Percentiles rank a stretch among this genome's conserved stretches.
These are phyloP conservation scores for Heliocidaris tuberculata DNA, from an alignment of 35 echinoderm and acorn worm genomes.

Conservation along the genomic window DNA sequence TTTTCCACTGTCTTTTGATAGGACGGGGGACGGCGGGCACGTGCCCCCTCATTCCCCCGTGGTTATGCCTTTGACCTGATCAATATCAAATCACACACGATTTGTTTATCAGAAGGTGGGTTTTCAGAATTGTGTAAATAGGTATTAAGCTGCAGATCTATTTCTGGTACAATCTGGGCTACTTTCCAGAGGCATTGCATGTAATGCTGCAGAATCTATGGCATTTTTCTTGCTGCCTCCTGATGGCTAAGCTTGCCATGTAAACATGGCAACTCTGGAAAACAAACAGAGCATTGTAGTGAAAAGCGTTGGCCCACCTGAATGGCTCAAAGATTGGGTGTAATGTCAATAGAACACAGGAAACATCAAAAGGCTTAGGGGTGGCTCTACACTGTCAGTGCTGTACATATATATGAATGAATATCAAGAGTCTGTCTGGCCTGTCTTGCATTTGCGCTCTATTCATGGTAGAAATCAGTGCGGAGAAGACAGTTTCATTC, in stretches of 20 bases:
- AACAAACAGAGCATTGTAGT: too few species aligned
- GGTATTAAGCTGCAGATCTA: background rate
- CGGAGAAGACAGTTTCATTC: background rate
- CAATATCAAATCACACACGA: background rate
- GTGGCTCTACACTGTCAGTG: background rate
- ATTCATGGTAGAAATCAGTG: background rate
- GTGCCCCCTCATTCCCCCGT: too few species aligned
- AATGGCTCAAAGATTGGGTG: too few species aligned
- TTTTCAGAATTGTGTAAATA: background rate
- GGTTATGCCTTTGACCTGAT: background rate
- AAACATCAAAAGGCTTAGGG: background rate
- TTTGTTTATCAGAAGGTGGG: background rate
- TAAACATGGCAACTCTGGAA: background rate
- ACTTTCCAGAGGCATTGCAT: background rate
- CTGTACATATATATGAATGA: background rate
- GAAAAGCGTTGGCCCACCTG: too few species aligned
- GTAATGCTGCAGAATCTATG: background rate
- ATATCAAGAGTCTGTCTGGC: background rate
- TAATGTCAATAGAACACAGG: too few species aligned
- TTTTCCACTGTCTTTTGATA: too few species aligned
- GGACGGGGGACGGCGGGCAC: too few species aligned
- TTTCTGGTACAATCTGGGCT: background rate
- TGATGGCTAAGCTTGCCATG: background rate
- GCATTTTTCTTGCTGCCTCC: too few species aligned
- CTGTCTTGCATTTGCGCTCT: background rate